Evolutionary conservation across 2,888 invertebrate species (phyloP).

Genomic region (Thera britannica): DNA sequence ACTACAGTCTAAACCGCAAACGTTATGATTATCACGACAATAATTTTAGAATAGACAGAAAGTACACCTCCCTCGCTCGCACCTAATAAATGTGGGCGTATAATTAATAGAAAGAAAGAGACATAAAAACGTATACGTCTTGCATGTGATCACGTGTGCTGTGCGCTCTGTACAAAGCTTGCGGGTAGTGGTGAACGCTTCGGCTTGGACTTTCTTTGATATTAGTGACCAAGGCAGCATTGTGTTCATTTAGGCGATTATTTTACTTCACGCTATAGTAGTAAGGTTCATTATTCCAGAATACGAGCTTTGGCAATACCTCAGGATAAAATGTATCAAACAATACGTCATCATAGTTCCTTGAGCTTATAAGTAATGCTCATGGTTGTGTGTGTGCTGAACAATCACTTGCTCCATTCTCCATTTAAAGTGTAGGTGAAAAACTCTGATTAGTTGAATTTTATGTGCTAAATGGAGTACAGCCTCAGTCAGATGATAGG

Average conservation of each 20-base stretch:
- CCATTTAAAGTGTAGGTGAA: too few relatives aligned
- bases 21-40: not conserved
- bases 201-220: constrained; percentile 49
- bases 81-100: not conserved
- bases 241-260: constrained; percentile 29
- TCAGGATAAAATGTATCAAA: not conserved
- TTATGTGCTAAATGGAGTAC: too few relatives aligned
- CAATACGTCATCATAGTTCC: too few relatives aligned
- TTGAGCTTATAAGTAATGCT: too few relatives aligned
- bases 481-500: too few relatives aligned
- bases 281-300: constrained; percentile 11
- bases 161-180: constrained; percentile 51
- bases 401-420: too few relatives aligned
- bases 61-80: not conserved
- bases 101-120: not conserved
- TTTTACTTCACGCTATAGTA: constrained; percentile 10
- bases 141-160: constrained; percentile 8
- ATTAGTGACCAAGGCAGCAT: constrained; percentile 30
- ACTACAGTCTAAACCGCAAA: too few relatives aligned
- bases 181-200: constrained; percentile 59
- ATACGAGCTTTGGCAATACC: not conserved
- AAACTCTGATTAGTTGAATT: too few relatives aligned
- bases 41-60: not conserved
- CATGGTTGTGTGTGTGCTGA: too few relatives aligned
- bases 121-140: not conserved